These are phyloP conservation scores for Odocoileus virginianus DNA, from an alignment of 2,113 vertebrate genomes.

Conservation along the genomic window DNA sequence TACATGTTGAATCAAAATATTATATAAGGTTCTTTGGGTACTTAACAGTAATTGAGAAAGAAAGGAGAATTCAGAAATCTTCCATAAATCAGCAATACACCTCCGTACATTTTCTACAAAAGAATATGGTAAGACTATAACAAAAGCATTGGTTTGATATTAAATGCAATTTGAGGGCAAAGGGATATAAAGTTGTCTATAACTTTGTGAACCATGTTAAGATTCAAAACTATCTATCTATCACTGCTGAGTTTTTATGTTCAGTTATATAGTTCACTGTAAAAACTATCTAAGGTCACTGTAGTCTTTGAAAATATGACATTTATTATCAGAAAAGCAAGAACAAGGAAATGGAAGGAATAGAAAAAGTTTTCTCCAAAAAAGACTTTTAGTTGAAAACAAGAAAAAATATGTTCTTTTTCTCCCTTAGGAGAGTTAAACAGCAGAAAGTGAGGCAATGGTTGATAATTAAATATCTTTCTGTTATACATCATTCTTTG, in stretches of 20 bases:
- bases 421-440: not conserved
- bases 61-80: not conserved
- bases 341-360: not conserved
- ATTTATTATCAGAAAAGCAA: not conserved
- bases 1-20: not conserved
- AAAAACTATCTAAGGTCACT: constrained; percentile 21
- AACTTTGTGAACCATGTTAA: constrained; percentile 4
- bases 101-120: not conserved
- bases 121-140: not conserved
- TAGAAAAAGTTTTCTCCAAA: not conserved
- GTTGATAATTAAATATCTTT: not conserved
- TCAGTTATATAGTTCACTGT: not conserved
- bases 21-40: not conserved
- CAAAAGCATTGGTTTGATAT: constrained; percentile 25
- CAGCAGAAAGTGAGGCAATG: not conserved
- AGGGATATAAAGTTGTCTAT: not conserved
- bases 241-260: constrained; percentile 4
- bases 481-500: not conserved
- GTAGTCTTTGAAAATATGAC: constrained; percentile 16
- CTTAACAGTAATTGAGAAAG: not conserved
- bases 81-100: not conserved
- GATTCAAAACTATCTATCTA: not conserved
- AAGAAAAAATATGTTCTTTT: not conserved
- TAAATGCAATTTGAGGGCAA: not conserved
- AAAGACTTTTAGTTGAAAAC: not conserved